Evolutionary conservation across 2,797 vertebrate species (phyloP), one percentile per base, ranked within the genome.

Genomic region (Limnodromus scolopaceus): DNA sequence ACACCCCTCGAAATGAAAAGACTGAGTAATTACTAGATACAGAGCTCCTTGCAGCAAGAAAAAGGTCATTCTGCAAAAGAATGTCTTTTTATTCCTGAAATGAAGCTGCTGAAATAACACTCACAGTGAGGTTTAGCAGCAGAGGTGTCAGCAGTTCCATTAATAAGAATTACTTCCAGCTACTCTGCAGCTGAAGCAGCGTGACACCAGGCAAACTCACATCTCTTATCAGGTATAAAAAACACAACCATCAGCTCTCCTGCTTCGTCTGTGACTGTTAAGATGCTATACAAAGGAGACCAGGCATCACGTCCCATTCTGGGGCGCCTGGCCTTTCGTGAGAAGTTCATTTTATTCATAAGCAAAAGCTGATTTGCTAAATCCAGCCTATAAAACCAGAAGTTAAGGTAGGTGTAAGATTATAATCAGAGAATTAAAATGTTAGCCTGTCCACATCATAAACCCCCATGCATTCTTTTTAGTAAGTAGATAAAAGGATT

Each of bases 351-450:
- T 81, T 81, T 77, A 68, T 80, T 87, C 36, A 53, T 55, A 22
- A 95, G 23, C 20, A 86, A 69, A 70, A 91, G 12, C 11, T 48
- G 10, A n/a, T 69, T 43, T 76, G 22, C 45, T 89, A 93, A 91
- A 87, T 90, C 54, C 58, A 88, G n/a, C 14, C 49, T 76, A 38
- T 51, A 79, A 91, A 91, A 63, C 4, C 15, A 65, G 32, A 72
- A 84, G 53, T 53, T 79, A 80, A 36, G 5, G 20, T 57, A 69
- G 15, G 4, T 72, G 18, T 65, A 83, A 93, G 51, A 55, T 19
- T 82, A 57, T 55, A 70, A 92, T 74, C 13, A 77, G 39, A 46
- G 36, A 92, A 94, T 84, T 57, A 79, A 93, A 93, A 69, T 78
- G 65, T 49, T 72, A 81, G 13, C n/a, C 51, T 88, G 92, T 92